Evolutionary conservation across 2,797 vertebrate genomes (phyloP), one percentile per base, ranked within the genome.

Genomic region (Thamnophis elegans): DNA sequence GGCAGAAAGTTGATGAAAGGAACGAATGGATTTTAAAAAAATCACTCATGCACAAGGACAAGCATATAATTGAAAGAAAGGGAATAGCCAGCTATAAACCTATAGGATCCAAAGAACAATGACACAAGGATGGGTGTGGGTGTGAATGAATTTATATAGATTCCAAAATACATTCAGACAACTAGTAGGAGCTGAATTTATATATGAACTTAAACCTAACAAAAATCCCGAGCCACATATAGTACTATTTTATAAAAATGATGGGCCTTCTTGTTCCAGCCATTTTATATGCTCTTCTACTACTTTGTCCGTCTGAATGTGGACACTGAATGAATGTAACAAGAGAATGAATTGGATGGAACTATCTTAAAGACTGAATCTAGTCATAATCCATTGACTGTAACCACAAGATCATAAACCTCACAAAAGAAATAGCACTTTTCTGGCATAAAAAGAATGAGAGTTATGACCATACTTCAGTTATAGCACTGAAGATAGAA

Each of bases 401-500:
- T 53, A 93, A 93, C 82, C 25, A 62, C 7, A 65, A 85, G 12
- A 85, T 55, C 3, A 42, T 26, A 89, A 53, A 53, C 53, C 32
- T 85, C 55, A 78, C 68, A 87, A 55, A 91, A 36, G 53, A 88
- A 62, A 93, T 53, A 26, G 26, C 20, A 85, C 68, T 53, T 55
- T 88, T 88, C 65, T 85, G 16, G 55, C 56, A 73, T 88, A 93
- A 90, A 28, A 28, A 62, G 55, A 85, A 16, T 26, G 16, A 89
- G 59, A 73, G 26, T 85, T 93, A 93, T 85, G 68, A 47, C 25
- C 90, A 89, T 85, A 94, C 89, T 85, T 92, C 55, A 86, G 92
- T 90, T 93, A 93, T 73, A 85, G 47, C 55, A 58, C 47, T 94
- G 85, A 92, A 95, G 55, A 82, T 87, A 89, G 14, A 59, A 93